Percentiles rank a stretch among this genome's conserved stretches.
Conservation (phyloP, 2,888 invertebrate species). For the Polyommatus icarus region DNA sequence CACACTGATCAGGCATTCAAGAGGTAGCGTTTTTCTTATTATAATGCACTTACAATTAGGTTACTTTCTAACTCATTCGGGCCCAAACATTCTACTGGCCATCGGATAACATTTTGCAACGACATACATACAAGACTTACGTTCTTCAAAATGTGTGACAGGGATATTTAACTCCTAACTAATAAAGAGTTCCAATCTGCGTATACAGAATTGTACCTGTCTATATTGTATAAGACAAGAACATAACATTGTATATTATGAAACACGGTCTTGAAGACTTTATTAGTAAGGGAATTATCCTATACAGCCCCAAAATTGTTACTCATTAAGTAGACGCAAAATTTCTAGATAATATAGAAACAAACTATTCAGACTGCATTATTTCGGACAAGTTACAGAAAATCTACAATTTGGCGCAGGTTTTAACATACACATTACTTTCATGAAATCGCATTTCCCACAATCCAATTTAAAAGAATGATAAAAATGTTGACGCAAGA, state of each 20-base stretch:
- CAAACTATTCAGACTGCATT: too few relatives aligned
- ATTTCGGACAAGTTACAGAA: neutral
- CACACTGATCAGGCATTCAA: slow-evolving; percentile 64
- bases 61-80: neutral
- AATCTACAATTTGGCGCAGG: neutral
- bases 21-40: slow-evolving; percentile 72
- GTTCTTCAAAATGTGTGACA: neutral
- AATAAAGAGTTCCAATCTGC: neutral
- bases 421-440: neutral
- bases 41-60: slow-evolving; percentile 45
- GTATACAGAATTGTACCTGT: neutral
- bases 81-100: neutral
- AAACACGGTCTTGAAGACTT: too few relatives aligned
- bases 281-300: too few relatives aligned
- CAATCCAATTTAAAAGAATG: neutral
- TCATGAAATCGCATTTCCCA: neutral
- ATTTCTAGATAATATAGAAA: too few relatives aligned
- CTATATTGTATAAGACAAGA: too few relatives aligned
- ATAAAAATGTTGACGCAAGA: neutral
- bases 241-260: too few relatives aligned
- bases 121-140: neutral
- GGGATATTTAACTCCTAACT: neutral
- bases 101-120: neutral
- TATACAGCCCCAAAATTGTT: too few relatives aligned
- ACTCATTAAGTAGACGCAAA: too few relatives aligned